Evolutionary conservation across 2,113 vertebrate genomes (phyloP).

Genomic region (Physeter macrocephalus): DNA sequence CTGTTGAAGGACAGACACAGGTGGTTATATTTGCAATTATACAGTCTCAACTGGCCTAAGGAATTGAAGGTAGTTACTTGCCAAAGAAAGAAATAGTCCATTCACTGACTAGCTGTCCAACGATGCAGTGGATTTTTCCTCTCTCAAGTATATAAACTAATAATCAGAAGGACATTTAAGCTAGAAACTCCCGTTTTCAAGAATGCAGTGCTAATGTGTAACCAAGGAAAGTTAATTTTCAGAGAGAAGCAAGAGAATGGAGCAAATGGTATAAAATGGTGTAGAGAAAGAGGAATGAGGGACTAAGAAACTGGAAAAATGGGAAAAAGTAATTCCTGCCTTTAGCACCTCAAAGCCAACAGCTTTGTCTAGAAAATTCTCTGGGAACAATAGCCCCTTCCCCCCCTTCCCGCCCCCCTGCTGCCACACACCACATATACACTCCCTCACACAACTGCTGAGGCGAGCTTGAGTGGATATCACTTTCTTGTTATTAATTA

Average conservation of each 20-base stretch:
- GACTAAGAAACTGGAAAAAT: not conserved
- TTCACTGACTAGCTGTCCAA: not conserved
- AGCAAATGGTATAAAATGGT: not conserved
- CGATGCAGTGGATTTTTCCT: not conserved
- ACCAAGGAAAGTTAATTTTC: not conserved
- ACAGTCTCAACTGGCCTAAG: not conserved
- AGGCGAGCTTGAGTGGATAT: not conserved
- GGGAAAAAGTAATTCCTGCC: not conserved
- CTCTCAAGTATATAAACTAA: not conserved
- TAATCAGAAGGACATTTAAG: not conserved
- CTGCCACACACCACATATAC: not conserved
- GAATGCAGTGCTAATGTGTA: not conserved
- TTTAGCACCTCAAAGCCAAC: not conserved
- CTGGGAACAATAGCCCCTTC: not conserved
- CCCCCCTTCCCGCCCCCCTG: fast-evolving
- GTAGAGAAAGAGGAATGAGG: not conserved
- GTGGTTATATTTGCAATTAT: not conserved
- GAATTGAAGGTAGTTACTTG: not conserved
- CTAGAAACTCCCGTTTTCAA: not conserved
- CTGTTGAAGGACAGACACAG: fast-evolving
- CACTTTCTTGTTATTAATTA: not conserved
- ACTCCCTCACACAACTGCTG: not conserved
- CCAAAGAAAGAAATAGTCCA: not conserved
- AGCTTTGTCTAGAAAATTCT: not conserved
- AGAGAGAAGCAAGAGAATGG: not conserved